Evolutionary conservation across 1,140 invertebrate genomes (phyloP), one percentile per base, ranked within the genome.

Genomic region (Cotesia vestalis): DNA sequence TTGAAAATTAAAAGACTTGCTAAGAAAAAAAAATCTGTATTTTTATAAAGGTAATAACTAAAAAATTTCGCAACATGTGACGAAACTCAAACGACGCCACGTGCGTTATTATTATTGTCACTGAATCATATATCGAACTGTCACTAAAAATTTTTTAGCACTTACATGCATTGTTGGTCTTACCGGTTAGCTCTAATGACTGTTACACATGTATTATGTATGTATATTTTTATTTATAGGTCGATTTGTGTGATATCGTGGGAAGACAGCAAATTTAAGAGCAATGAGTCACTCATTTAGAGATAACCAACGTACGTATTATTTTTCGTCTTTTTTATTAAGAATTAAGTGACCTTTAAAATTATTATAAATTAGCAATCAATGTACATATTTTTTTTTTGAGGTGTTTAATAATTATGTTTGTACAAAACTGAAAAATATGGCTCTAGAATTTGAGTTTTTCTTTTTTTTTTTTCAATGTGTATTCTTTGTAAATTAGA

Each of bases 261-360:
- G 63, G 63, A 9, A 4, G 63, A 52, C 40, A 66, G 3, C 36
- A 63, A 40, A 4, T n/a, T 6, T 12, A 27, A 14, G 38, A 66
- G 46, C 63, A 66, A 66, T 66, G 63, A 66, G 40, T 66, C 63
- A 66, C 20, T 35, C 62, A 12, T 66, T 36, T n/a, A 66, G 63
- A 66, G 63, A 36, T 6, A 66, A 66, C 20, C 63, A 66, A 66
- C 35, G 63, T 66, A 66, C 4, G 63, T 66, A 62, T 70, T 38
- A 62, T 70, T 62, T 17, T 14, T 17, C 12, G 27, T 36, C n/a
- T 35, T 55, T 55, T n/a, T 14, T 17, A 6, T 14, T 53, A 8
- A 3, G 46, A 11, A 46, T 11, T 12, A 51, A 66, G 17, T 27
- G 2, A 27, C 1, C 27, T 27, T 27, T 27, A 27, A 27, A 27